Percentiles rank a stretch among this genome's conserved stretches.
Evolutionary conservation across 2,113 vertebrate species (phyloP).

Genomic region (Thunnus thynnus): DNA sequence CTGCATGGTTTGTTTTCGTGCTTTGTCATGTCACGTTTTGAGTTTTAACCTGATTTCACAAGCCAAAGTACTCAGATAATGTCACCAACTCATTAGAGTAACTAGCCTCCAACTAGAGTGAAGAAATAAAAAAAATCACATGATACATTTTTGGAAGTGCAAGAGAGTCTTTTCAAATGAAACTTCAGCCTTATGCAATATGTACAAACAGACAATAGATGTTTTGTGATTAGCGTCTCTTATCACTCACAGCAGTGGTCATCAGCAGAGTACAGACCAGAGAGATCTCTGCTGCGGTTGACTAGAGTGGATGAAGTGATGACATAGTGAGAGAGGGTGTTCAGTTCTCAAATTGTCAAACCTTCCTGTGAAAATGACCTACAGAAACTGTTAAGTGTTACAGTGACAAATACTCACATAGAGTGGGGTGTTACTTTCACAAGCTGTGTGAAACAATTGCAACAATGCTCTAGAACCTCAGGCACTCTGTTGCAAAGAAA

Average conservation of each 20-base stretch:
- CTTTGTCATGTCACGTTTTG: no score
- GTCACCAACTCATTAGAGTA: neutral
- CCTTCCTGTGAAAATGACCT: constrained; percentile 38
- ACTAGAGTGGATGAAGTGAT: neutral
- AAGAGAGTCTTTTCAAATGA: neutral
- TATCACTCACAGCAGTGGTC: neutral
- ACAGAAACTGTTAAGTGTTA: neutral
- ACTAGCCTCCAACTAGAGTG: neutral
- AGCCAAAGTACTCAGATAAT: neutral
- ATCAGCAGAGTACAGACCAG: neutral
- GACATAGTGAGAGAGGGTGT: constrained; percentile 18
- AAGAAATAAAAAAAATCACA: neutral
- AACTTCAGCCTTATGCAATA: no score
- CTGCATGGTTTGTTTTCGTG: neutral
- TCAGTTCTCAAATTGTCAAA: neutral
- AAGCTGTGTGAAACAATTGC: constrained; percentile 13
- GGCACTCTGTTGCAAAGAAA: neutral
- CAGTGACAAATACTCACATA: neutral
- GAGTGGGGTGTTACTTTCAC: constrained; percentile 34
- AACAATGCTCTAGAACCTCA: neutral
- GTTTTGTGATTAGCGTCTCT: neutral
- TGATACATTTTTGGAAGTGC: no score
- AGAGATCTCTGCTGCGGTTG: neutral
- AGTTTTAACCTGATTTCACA: neutral
- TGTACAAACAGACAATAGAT: neutral